Conservation (phyloP, 1,140 invertebrate species). For the Ladona fulva region DNA sequence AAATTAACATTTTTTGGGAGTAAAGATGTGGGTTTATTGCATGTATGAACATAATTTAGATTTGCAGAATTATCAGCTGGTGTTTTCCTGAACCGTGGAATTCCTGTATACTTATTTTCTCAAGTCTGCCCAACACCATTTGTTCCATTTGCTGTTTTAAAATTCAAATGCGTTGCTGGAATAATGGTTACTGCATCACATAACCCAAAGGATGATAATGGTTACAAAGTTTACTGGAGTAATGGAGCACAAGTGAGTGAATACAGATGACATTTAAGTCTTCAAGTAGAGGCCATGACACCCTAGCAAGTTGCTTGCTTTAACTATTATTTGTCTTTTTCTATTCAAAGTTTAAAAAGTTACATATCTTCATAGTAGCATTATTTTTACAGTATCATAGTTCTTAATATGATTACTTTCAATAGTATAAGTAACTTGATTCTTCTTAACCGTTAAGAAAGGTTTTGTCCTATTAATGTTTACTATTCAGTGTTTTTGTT, state of each 20-base stretch:
- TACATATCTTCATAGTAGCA: no score
- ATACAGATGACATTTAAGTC: background rate
- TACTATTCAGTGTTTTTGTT: no score
- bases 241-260: conserved; percentile 73
- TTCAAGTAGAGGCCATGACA: no score
- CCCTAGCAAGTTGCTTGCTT: no score
- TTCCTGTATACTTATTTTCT: conserved; percentile 78
- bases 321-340: no score
- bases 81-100: conserved; percentile 66
- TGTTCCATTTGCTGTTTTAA: conserved; percentile 70
- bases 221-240: conserved; percentile 95
- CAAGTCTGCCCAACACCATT: conserved; percentile 85
- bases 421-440: no score
- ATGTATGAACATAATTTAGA: conserved; percentile 40
- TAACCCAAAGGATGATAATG: conserved; percentile 98
- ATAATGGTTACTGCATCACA: conserved; percentile 98
- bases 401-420: no score
- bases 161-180: conserved; percentile 64
- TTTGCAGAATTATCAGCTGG: conserved; percentile 85
- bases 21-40: background rate
- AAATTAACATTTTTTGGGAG: no score
- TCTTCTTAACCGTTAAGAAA: no score
- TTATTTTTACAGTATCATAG: no score
- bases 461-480: no score
- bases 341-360: no score